These are phyloP conservation scores for Bombyx mandarina DNA, from an alignment of 1,140 invertebrate genomes.

Conservation along the genomic window DNA sequence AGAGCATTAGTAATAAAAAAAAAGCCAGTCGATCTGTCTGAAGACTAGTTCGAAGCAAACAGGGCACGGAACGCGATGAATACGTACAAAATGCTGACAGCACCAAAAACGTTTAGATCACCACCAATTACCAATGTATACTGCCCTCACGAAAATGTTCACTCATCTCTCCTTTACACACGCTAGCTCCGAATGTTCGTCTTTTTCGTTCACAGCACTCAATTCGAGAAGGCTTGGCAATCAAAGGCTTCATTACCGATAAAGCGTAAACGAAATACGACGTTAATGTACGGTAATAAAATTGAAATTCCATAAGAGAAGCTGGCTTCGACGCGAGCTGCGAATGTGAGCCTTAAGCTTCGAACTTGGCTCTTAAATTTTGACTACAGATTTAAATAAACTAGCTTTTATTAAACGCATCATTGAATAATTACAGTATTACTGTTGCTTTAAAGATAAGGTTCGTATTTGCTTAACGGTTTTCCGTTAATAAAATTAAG, in stretches of 20 bases:
- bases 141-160: slow-evolving; percentile 41
- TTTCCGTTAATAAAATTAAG: slow-evolving; percentile 49
- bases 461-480: slow-evolving; percentile 44
- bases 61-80: slow-evolving; percentile 26
- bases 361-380: background rate
- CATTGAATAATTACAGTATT: slow-evolving; percentile 33
- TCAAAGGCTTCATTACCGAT: background rate
- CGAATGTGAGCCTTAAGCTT: background rate
- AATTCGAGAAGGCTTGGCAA: too few relatives aligned
- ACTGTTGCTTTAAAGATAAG: slow-evolving; percentile 46
- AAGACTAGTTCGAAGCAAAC: slow-evolving; percentile 33
- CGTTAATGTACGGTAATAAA: background rate
- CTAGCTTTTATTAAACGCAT: background rate
- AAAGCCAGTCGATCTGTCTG: background rate
- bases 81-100: slow-evolving; percentile 55
- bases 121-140: slow-evolving; percentile 59
- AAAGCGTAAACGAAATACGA: background rate
- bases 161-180: slow-evolving; percentile 24
- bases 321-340: too few relatives aligned
- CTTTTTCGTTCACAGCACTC: slow-evolving; percentile 18
- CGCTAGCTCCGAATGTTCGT: slow-evolving; percentile 12
- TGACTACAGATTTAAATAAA: background rate
- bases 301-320: too few relatives aligned
- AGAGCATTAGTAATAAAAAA: background rate
- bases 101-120: slow-evolving; percentile 58